These are phyloP conservation scores for Amphilophus citrinellus DNA, from an alignment of 2,113 vertebrate species.

Conservation along the genomic window DNA sequence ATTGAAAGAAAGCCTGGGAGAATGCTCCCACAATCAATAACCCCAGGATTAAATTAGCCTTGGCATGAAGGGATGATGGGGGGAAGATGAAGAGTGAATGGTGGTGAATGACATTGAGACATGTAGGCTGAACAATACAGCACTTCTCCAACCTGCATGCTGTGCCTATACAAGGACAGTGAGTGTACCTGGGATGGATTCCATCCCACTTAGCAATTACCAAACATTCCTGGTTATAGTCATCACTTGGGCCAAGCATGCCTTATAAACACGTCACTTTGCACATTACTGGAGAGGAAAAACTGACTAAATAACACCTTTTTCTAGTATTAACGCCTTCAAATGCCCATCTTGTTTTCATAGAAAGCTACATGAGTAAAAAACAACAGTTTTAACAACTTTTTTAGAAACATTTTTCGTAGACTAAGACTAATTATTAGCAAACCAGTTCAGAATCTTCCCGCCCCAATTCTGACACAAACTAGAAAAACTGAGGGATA, in stretches of 20 bases:
- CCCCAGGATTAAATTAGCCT: constrained; percentile 81
- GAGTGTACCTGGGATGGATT: constrained; percentile 58
- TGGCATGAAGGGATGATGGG: constrained; percentile 78
- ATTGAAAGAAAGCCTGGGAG: constrained; percentile 83
- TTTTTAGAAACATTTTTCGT: not conserved
- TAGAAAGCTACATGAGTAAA: not conserved
- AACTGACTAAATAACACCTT: not conserved
- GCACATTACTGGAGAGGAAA: constrained; percentile 23
- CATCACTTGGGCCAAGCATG: constrained; percentile 14
- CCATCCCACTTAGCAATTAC: constrained; percentile 44
- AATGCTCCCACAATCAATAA: constrained; percentile 82
- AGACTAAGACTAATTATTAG: not conserved
- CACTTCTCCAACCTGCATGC: constrained; percentile 57
- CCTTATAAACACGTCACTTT: constrained; percentile 44
- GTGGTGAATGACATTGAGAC: constrained; percentile 81
- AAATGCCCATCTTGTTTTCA: not conserved
- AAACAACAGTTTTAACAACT: not conserved
- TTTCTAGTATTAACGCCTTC: not conserved
- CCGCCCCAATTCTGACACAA: not conserved
- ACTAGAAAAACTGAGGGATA: not conserved
- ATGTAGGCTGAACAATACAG: constrained; percentile 76
- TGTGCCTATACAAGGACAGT: constrained; percentile 62
- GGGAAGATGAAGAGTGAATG: constrained; percentile 78
- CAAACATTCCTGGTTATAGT: not conserved
- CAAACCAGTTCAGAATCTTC: not conserved